Evolutionary conservation across 1,140 invertebrate genomes (phyloP).

Genomic region (Drosophila suzukii): DNA sequence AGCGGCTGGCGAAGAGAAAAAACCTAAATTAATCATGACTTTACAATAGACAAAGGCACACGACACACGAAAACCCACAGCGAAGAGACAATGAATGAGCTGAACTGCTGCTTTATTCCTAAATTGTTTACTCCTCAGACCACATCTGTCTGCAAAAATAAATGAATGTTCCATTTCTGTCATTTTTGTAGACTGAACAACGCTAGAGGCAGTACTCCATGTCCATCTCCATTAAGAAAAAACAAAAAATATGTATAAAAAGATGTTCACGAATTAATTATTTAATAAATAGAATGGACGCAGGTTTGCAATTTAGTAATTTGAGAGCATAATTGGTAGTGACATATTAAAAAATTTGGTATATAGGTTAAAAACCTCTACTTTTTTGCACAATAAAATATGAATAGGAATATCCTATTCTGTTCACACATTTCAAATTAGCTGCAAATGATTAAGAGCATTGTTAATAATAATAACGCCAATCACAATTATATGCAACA

Average conservation of each 20-base stretch:
- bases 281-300: slow-evolving; percentile 9
- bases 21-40: slow-evolving; percentile 69
- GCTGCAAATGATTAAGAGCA: not conserved
- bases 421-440: not conserved
- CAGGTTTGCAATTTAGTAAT: no score
- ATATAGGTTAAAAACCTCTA: no score
- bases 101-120: slow-evolving; percentile 7
- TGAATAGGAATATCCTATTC: not conserved
- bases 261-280: not conserved
- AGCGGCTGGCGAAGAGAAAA: slow-evolving; percentile 32
- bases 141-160: slow-evolving; percentile 42
- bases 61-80: slow-evolving; percentile 46
- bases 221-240: slow-evolving; percentile 54
- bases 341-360: no score
- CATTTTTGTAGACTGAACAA: slow-evolving; percentile 46
- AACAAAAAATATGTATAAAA: slow-evolving; percentile 11
- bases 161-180: slow-evolving; percentile 67
- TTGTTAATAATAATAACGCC: not conserved
- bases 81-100: slow-evolving; percentile 43
- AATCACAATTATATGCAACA: slow-evolving; percentile 14
- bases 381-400: no score
- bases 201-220: slow-evolving; percentile 23
- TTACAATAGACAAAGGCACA: slow-evolving; percentile 68
- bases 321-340: no score
- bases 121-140: slow-evolving; percentile 8